Conservation (phyloP, 2,113 vertebrate genomes). For the Muntiacus reevesi region DNA sequence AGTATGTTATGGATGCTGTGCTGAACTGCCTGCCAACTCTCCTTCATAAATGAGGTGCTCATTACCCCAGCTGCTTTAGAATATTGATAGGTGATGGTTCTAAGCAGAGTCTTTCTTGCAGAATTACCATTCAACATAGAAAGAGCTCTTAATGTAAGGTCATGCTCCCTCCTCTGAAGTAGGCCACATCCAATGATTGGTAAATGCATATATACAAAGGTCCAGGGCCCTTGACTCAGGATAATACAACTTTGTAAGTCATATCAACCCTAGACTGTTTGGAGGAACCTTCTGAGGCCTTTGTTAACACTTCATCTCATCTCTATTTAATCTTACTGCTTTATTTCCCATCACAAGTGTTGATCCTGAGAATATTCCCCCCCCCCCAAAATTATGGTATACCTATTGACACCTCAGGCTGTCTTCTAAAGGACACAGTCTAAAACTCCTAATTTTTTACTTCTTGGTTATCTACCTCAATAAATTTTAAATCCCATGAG, state of each 20-base stretch:
- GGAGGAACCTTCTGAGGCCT: neutral
- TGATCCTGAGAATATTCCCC: neutral
- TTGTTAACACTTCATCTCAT: neutral
- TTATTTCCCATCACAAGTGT: neutral
- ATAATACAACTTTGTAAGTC: neutral
- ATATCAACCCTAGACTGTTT: neutral
- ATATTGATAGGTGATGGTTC: neutral
- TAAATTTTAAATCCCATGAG: neutral
- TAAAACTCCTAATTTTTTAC: neutral
- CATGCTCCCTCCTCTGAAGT: neutral
- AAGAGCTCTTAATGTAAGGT: neutral
- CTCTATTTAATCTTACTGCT: neutral
- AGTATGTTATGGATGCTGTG: neutral
- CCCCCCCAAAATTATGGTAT: neutral
- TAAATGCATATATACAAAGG: neutral
- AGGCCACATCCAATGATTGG: neutral
- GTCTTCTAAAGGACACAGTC: neutral
- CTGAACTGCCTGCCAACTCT: neutral
- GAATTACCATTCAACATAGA: neutral
- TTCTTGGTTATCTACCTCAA: neutral
- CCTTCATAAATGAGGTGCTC: neutral
- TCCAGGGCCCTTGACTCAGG: neutral
- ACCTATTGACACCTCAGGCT: neutral
- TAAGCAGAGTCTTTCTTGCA: neutral
- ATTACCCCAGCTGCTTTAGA: neutral